These are phyloP conservation scores for Sialia sialis DNA, from an alignment of 2,113 vertebrate species.

Conservation along the genomic window DNA sequence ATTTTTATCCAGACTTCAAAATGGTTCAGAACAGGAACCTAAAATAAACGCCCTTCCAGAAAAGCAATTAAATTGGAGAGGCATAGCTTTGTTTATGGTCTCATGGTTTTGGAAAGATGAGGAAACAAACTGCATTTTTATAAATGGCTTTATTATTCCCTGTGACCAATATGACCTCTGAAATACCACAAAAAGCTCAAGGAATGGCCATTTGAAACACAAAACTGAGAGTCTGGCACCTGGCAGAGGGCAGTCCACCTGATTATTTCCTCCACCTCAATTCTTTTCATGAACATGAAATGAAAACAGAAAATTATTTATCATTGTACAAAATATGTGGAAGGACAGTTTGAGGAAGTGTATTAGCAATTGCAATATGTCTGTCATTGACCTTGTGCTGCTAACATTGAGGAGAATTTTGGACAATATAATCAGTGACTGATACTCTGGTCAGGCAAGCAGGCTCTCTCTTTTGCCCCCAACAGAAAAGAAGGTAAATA, in stretches of 20 bases:
- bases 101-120: background rate
- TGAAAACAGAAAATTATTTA: background rate
- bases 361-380: background rate
- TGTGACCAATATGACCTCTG: background rate
- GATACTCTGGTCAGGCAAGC: background rate
- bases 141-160: background rate
- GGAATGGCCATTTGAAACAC: background rate
- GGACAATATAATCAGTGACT: background rate
- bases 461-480: background rate
- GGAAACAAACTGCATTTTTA: conserved; percentile 27
- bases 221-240: background rate
- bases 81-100: background rate
- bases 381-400: background rate
- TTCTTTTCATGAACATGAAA: background rate
- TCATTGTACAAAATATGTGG: background rate
- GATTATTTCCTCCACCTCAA: background rate
- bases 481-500: background rate
- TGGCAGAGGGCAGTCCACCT: background rate
- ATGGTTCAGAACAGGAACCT: background rate
- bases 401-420: background rate
- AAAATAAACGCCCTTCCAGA: background rate
- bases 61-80: background rate
- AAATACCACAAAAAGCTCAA: background rate
- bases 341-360: background rate
- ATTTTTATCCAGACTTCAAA: conserved; percentile 33